Base-by-base conservation (phyloP, 2,113 vertebrate species). In the Bujurquina vittata region DNA sequence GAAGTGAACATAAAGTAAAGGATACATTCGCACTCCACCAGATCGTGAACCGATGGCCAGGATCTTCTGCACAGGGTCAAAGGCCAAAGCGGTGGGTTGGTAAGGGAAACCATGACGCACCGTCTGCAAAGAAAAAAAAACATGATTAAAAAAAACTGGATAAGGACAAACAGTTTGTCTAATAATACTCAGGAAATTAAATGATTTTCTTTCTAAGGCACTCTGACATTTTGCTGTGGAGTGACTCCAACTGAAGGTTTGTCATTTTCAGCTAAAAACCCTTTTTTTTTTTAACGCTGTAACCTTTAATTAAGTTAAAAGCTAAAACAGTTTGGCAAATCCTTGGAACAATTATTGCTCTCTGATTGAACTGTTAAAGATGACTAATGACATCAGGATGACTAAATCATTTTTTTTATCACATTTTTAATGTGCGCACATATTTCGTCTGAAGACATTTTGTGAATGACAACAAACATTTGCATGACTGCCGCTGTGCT, bases 51-150 rank as follows among this genome's bases (percentile, higher is more conserved):
- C 98, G 63, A 99, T 96, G 69, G 98, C 98, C 94, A 99, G 93
- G 74, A 99, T 96, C 96, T 98, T 99, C 96, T 99, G 98, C 91
- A 99, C 97, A 1, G 98, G 98, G 94, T 99, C 98, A 90, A 98
- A 99, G 79, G 97, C 97, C 94, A 99, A 95, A 81, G 97, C 95
- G 74, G 97, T 99, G 60, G 98, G 98, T 80, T 99, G 96, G 92
- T 98, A 97, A 43, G 98, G 97, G 89, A 99, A 99, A 57, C 98
- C 98, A 92, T 99, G 98, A 60, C 98, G 97, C 85, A 98, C 97
- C 35, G 97, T 99, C 98, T 99, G 96, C 83, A 96, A 95, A 18
- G 92, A 77, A 95, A 86, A 62, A 86, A 56, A 87, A 10, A 35
- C 7, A 57, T 46, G 5, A 54, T 33, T 10, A 17, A 31, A 31